phyloP scores from a whole-genome alignment of 2,797 vertebrate genomes.

The Gadopsis marmoratus region DNA sequence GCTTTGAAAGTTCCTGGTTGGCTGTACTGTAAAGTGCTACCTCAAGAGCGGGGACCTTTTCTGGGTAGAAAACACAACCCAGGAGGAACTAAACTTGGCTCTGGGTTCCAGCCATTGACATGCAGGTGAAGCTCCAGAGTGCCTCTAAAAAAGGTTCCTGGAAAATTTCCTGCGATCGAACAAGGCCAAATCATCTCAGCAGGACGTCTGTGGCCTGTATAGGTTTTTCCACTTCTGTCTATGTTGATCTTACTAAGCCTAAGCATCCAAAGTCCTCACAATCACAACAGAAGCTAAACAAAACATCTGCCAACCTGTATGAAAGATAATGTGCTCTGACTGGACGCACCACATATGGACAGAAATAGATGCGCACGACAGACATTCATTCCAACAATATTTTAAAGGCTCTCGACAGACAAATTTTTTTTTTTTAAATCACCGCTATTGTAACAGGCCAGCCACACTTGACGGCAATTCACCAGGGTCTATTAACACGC shows the following conservation, averaged over 20 bases:
- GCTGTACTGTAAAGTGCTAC: background rate
- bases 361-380: slow-evolving; percentile 9
- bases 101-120: slow-evolving; percentile 3
- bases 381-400: slow-evolving; percentile 29
- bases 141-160: background rate
- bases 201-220: background rate
- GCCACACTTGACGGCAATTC: slow-evolving; percentile 61
- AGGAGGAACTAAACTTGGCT: background rate
- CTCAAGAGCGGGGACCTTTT: background rate
- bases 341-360: slow-evolving; percentile 3
- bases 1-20: background rate
- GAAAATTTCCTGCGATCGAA: fast-evolving
- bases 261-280: slow-evolving; percentile 9
- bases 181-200: background rate
- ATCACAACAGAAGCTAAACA: slow-evolving; percentile 9
- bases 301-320: background rate
- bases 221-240: background rate
- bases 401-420: slow-evolving; percentile 25
- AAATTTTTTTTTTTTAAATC: slow-evolving; percentile 31
- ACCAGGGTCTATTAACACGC: slow-evolving; percentile 71
- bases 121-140: slow-evolving; percentile 2
- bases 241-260: slow-evolving; percentile 8
- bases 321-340: background rate
- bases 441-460: slow-evolving; percentile 47
- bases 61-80: background rate